phyloP scores from a whole-genome alignment of 2,888 invertebrate species.

The Harpagoxenus sublaevis region DNA sequence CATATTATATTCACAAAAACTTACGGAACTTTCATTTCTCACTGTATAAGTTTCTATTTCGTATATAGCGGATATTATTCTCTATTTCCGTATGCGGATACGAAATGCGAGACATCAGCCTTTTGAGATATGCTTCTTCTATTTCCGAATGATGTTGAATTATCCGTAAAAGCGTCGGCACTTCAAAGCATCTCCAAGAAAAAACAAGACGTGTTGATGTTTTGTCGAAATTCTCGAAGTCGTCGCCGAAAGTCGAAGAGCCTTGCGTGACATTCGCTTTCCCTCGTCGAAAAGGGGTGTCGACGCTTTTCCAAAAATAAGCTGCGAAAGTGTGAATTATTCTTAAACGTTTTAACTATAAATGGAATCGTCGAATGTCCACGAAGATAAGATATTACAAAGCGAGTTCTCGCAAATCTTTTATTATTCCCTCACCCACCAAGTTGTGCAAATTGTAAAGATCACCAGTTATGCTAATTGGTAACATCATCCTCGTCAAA shows the following conservation, averaged over 20 bases:
- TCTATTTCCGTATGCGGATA: constrained; percentile 49
- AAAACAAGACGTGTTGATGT: constrained; percentile 75
- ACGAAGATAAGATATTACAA: background rate
- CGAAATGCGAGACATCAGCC: constrained; percentile 49
- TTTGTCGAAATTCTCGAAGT: constrained; percentile 69
- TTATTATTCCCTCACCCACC: background rate
- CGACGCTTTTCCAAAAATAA: constrained; percentile 66
- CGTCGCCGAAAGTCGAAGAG: constrained; percentile 48
- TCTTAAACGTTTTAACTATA: constrained; percentile 11
- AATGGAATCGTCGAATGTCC: constrained; percentile 32
- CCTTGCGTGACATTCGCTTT: constrained; percentile 10
- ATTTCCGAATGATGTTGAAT: constrained; percentile 67
- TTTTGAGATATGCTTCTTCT: constrained; percentile 44
- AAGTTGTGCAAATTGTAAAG: constrained; percentile 27
- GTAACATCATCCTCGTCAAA: constrained; percentile 58
- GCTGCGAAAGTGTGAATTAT: constrained; percentile 20
- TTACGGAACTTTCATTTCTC: background rate
- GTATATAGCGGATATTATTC: background rate
- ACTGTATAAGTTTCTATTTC: background rate
- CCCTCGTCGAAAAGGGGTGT: constrained; percentile 55
- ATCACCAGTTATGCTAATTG: constrained; percentile 48
- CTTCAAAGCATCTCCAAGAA: constrained; percentile 56
- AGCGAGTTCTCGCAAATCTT: background rate
- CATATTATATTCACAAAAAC: background rate
- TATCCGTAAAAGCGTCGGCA: constrained; percentile 66